Percentiles rank a stretch among this genome's conserved stretches.
These are phyloP conservation scores for Xylophagus ater DNA, from an alignment of 2,888 invertebrate genomes.

Conservation along the genomic window DNA sequence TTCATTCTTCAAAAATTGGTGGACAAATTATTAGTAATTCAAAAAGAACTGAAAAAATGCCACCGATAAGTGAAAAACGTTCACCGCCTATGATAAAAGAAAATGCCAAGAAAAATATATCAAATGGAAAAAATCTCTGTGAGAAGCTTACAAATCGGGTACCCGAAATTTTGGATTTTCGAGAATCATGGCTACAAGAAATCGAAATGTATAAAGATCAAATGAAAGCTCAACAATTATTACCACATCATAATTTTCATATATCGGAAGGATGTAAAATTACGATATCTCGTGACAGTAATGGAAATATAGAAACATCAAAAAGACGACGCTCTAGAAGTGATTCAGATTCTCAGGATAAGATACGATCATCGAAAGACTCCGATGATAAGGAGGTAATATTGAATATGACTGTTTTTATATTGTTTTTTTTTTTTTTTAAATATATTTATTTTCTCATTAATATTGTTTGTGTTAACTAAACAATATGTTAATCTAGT, in stretches of 20 bases:
- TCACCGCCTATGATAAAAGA: slow-evolving; percentile 20
- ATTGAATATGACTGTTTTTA: slow-evolving; percentile 1
- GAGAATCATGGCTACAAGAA: slow-evolving; percentile 37
- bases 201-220: slow-evolving; percentile 34
- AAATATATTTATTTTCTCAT: slow-evolving; percentile 1
- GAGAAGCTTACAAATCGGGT: slow-evolving; percentile 10
- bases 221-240: slow-evolving; percentile 26
- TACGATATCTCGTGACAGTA: background rate
- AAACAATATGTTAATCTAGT: slow-evolving; percentile 4
- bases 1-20: too few species aligned
- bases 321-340: slow-evolving; percentile 16
- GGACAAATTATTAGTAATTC: too few species aligned
- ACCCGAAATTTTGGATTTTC: slow-evolving; percentile 35
- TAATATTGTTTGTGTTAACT: slow-evolving; percentile 8
- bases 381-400: slow-evolving; percentile 2
- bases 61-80: slow-evolving; percentile 36
- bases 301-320: slow-evolving; percentile 4
- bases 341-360: slow-evolving; percentile 14
- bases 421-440: background rate
- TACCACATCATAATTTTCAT: slow-evolving; percentile 25
- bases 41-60: slow-evolving; percentile 27
- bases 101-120: slow-evolving; percentile 16
- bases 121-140: slow-evolving; percentile 7
- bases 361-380: background rate
- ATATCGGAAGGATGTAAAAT: slow-evolving; percentile 16